Conservation (phyloP, 2,797 vertebrate genomes). For the Tragopan temminckii region DNA sequence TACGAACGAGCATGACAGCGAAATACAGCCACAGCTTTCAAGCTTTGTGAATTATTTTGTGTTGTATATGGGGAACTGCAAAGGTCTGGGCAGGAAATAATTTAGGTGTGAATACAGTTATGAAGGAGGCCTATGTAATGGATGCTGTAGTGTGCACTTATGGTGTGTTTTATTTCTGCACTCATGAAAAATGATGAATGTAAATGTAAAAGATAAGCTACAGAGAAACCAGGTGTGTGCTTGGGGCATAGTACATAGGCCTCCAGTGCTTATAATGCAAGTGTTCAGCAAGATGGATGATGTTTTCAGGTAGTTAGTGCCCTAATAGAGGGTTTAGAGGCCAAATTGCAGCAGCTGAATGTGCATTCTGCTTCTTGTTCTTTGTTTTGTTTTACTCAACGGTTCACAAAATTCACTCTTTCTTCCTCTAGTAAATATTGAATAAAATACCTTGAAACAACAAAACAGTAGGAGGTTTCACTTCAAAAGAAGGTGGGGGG, state of each 20-base stretch:
- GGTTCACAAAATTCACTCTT: not conserved
- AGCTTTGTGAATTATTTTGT: not conserved
- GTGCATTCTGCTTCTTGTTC: not conserved
- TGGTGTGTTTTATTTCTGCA: not conserved
- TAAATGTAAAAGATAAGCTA: not conserved
- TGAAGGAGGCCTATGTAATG: not conserved
- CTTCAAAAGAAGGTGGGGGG: not conserved
- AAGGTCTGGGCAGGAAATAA: not conserved
- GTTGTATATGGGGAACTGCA: fast-evolving
- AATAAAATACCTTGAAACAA: not conserved
- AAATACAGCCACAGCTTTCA: not conserved
- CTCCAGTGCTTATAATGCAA: not conserved
- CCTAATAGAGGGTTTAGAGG: not conserved
- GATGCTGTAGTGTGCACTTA: not conserved
- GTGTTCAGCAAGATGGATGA: not conserved
- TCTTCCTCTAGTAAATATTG: not conserved
- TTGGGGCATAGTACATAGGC: not conserved
- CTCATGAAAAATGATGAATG: not conserved
- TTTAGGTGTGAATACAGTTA: not conserved
- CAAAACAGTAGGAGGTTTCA: not conserved
- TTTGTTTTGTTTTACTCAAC: not conserved
- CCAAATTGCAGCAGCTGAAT: not conserved
- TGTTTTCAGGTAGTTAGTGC: not conserved
- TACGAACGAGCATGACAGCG: fast-evolving
- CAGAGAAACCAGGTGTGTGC: not conserved